Conservation (phyloP, 2,797 vertebrate genomes). For the Schizopygopsis pylzovi region DNA sequence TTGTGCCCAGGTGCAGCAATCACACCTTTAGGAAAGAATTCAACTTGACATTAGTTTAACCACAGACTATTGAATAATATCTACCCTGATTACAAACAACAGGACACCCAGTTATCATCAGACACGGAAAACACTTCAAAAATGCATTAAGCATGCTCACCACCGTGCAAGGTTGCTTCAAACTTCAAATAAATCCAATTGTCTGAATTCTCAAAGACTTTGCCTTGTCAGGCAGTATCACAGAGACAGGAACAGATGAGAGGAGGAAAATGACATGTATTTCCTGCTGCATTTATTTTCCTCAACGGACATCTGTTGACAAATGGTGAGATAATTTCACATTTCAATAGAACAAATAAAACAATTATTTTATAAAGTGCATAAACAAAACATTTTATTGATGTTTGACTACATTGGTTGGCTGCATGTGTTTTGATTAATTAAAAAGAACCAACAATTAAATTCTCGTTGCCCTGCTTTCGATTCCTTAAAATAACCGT, state of each 20-base stretch:
- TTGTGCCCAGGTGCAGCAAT: constrained; percentile 74
- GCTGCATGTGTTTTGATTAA: not conserved
- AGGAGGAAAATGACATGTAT: not conserved
- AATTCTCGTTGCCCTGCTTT: not conserved
- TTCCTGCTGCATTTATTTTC: not conserved
- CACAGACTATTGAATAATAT: constrained; percentile 55
- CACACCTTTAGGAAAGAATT: constrained; percentile 56
- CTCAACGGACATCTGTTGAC: not conserved
- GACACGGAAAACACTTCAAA: constrained; percentile 8
- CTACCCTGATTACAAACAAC: constrained; percentile 45
- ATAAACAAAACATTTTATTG: not conserved
- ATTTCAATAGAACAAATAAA: not conserved
- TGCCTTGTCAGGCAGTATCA: not conserved
- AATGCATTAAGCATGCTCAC: constrained; percentile 23
- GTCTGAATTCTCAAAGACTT: constrained; percentile 5
- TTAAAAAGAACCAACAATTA: not conserved
- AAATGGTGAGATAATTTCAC: not conserved
- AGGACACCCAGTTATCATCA: constrained; percentile 34
- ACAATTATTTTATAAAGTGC: not conserved
- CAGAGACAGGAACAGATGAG: not conserved
- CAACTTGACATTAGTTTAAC: constrained; percentile 43
- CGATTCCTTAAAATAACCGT: not conserved
- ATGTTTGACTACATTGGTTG: not conserved
- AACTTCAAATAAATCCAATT: not conserved
- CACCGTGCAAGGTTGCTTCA: constrained; percentile 9